phyloP scores from a whole-genome alignment of 2,888 invertebrate genomes.

The Drosophila tripunctata region DNA sequence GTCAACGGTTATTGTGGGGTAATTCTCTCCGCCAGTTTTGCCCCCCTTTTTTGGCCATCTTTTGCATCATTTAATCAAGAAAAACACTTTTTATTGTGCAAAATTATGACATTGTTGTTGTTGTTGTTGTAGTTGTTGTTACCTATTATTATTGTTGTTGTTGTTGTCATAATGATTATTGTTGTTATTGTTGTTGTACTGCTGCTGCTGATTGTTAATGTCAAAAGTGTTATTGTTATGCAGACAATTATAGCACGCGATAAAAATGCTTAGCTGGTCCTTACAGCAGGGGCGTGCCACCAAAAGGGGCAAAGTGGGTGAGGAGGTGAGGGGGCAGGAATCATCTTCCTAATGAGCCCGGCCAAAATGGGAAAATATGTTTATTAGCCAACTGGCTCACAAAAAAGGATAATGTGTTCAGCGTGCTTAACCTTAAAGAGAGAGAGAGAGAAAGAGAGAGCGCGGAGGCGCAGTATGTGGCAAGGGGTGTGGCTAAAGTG shows the following conservation, averaged over 20 bases:
- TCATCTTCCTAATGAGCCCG: slow-evolving; percentile 44
- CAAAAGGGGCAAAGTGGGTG: not conserved
- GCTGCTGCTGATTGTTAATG: slow-evolving; percentile 62
- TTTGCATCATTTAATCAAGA: slow-evolving; percentile 71
- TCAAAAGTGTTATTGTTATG: slow-evolving; percentile 78
- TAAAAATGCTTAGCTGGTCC: slow-evolving; percentile 61
- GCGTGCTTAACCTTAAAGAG: not conserved
- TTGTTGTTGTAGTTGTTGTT: slow-evolving; percentile 22
- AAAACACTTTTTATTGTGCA: slow-evolving; percentile 79
- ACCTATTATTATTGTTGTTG: slow-evolving; percentile 24
- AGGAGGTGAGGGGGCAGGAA: not conserved
- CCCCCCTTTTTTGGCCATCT: not conserved
- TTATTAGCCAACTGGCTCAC: slow-evolving; percentile 57
- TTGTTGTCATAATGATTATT: slow-evolving; percentile 28
- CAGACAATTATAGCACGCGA: slow-evolving; percentile 76
- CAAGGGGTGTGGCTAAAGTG: not conserved
- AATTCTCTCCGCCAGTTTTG: not conserved
- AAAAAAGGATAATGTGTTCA: slow-evolving; percentile 41
- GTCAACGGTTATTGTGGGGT: slow-evolving; percentile 17
- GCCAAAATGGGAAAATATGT: slow-evolving; percentile 69
- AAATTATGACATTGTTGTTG: slow-evolving; percentile 72
- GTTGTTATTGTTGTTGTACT: slow-evolving; percentile 26
- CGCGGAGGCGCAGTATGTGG: not conserved
- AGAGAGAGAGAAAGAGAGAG: not conserved
- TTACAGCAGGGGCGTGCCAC: not conserved